Conservation (phyloP, 2,113 vertebrate genomes). For the Cyanoramphus novaezelandiae region DNA sequence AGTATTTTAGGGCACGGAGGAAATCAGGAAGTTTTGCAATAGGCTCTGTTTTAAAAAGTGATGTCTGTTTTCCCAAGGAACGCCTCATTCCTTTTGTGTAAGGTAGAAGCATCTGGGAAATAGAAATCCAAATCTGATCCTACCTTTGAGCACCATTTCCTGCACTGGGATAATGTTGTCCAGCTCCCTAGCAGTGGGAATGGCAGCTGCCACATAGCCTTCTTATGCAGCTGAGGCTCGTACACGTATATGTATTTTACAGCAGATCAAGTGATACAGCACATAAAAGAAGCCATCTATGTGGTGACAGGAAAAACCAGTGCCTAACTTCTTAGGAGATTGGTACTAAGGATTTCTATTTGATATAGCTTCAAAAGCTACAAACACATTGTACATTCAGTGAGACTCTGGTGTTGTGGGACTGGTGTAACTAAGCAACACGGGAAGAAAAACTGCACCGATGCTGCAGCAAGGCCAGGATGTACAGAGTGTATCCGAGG, state of each 20-base stretch:
- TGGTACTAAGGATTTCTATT: conserved; percentile 65
- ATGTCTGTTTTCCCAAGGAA: not conserved
- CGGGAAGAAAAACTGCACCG: not conserved
- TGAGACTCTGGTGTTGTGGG: conserved; percentile 56
- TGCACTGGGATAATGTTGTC: not conserved
- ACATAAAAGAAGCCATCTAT: conserved; percentile 1
- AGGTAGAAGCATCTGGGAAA: not conserved
- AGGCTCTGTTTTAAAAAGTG: not conserved
- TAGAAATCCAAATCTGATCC: not conserved
- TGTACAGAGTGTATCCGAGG: not conserved
- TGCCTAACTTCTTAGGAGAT: conserved; percentile 48
- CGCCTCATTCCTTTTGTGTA: not conserved
- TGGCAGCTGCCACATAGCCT: rapidly evolving
- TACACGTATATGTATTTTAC: not conserved
- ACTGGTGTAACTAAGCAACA: conserved; percentile 73
- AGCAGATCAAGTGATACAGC: not conserved
- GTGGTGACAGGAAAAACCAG: not conserved
- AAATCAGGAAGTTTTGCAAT: not conserved
- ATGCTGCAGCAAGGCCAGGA: not conserved
- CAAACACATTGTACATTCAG: conserved; percentile 45
- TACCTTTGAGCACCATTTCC: not conserved
- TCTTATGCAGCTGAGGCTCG: not conserved
- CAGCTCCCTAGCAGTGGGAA: not conserved
- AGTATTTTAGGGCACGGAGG: not conserved
- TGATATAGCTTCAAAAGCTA: conserved; percentile 62